Conservation (phyloP, 2,113 vertebrate genomes). For the Hemicordylus capensis region DNA sequence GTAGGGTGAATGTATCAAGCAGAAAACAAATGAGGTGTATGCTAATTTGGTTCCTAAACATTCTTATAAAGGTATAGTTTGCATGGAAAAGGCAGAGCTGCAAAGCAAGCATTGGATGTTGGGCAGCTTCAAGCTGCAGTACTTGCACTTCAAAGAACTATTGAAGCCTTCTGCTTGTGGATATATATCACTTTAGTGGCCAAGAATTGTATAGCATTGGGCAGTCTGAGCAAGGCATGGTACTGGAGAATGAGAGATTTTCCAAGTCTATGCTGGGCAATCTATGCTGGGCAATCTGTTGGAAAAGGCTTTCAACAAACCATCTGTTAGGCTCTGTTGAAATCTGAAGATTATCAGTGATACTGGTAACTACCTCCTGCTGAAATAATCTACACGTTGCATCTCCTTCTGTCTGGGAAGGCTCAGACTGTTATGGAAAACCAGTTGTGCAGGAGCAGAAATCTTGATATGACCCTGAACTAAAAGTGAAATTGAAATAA, state of each 20-base stretch:
- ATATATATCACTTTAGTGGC: no score
- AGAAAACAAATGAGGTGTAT: background rate
- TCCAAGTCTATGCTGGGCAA: no score
- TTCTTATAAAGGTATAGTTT: no score
- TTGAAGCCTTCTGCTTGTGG: no score
- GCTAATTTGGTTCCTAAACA: no score
- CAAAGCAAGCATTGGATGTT: no score
- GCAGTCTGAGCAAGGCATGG: no score
- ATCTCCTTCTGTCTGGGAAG: background rate
- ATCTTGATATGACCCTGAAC: background rate
- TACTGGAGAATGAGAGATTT: no score
- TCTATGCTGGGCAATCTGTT: background rate
- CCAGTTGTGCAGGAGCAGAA: background rate
- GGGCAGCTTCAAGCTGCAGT: no score
- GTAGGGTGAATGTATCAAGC: background rate
- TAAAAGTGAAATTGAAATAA: background rate
- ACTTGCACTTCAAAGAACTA: no score
- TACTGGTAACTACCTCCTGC: background rate
- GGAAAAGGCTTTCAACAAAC: background rate
- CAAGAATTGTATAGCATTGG: no score
- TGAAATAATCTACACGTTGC: background rate
- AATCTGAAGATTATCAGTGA: background rate
- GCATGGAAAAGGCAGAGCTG: no score
- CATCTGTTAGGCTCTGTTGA: background rate
- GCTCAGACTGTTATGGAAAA: background rate